Evolutionary conservation across 1,140 invertebrate genomes (phyloP).

Genomic region (Stenopsyche tienmushanensis): DNA sequence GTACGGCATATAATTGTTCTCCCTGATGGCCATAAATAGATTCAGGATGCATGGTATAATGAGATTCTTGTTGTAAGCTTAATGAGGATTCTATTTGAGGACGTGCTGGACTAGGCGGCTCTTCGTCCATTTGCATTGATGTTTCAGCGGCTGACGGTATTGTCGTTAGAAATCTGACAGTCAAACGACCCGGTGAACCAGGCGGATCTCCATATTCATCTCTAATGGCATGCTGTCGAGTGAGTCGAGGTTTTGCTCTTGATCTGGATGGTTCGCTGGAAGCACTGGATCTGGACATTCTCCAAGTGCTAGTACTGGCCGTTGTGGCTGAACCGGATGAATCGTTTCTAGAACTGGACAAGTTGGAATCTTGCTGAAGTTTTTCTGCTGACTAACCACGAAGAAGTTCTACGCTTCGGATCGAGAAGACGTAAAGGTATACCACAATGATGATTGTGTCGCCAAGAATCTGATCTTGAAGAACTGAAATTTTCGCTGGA

Average conservation of each 20-base stretch:
- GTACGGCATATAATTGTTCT: constrained; percentile 36
- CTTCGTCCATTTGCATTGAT: constrained; percentile 72
- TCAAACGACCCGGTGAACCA: constrained; percentile 61
- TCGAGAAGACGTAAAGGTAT: constrained; percentile 73
- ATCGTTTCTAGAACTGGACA: constrained; percentile 84
- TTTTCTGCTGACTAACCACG: constrained; percentile 85
- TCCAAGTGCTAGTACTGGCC: constrained; percentile 82
- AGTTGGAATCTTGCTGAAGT: constrained; percentile 87
- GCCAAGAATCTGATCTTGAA: constrained; percentile 78
- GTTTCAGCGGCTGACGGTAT: constrained; percentile 82
- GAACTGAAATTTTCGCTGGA: constrained; percentile 89
- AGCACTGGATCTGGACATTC: constrained; percentile 74
- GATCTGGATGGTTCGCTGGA: constrained; percentile 50
- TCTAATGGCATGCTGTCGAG: constrained; percentile 72
- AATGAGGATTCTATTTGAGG: constrained; percentile 22
- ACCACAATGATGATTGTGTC: constrained; percentile 71
- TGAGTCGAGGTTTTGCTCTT: constrained; percentile 67
- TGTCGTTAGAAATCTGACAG: constrained; percentile 71
- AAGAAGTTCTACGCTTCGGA: constrained; percentile 74
- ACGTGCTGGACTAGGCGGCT: constrained; percentile 44
- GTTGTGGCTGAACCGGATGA: constrained; percentile 84
- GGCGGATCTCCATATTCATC: constrained; percentile 66
- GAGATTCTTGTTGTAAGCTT: constrained; percentile 16
- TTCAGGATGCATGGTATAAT: constrained; percentile 23
- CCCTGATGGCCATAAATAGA: neutral